These are phyloP conservation scores for Pagrus major DNA, from an alignment of 2,113 vertebrate species.

Conservation along the genomic window DNA sequence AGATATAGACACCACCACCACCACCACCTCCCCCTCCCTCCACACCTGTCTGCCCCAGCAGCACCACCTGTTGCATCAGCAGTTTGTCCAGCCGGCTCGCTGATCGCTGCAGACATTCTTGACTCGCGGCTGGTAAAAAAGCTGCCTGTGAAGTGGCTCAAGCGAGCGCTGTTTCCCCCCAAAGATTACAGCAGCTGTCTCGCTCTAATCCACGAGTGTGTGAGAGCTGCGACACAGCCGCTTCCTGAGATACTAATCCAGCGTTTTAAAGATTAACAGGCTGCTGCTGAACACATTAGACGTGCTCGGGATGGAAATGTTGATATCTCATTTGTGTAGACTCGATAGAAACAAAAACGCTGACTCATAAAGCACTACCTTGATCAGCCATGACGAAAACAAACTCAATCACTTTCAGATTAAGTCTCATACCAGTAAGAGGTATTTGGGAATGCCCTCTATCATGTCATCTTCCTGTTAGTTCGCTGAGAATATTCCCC, in stretches of 20 bases:
- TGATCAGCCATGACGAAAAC: neutral
- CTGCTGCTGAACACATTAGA: constrained; percentile 2
- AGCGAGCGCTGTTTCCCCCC: constrained; percentile 37
- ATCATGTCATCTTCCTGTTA: neutral
- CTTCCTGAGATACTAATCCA: constrained; percentile 36
- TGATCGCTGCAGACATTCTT: constrained; percentile 54
- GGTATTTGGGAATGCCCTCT: neutral
- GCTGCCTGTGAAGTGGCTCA: constrained; percentile 54
- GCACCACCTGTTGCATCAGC: constrained; percentile 72
- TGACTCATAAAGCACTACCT: neutral
- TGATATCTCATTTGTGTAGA: neutral
- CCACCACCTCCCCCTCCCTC: constrained; percentile 25
- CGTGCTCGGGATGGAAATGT: neutral
- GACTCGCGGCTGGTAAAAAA: constrained; percentile 13
- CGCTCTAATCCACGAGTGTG: constrained; percentile 51
- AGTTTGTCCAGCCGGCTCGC: constrained; percentile 35
- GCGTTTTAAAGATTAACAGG: constrained; percentile 57
- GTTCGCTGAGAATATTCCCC: neutral
- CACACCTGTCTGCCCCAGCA: constrained; percentile 64
- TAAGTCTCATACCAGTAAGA: too few relatives aligned
- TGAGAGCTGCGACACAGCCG: constrained; percentile 24
- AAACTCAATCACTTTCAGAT: neutral
- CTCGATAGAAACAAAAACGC: neutral
- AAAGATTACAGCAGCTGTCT: constrained; percentile 72
- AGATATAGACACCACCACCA: constrained; percentile 42